Evolutionary conservation across 1,140 invertebrate genomes (phyloP).

Genomic region (Zophobas morio): DNA sequence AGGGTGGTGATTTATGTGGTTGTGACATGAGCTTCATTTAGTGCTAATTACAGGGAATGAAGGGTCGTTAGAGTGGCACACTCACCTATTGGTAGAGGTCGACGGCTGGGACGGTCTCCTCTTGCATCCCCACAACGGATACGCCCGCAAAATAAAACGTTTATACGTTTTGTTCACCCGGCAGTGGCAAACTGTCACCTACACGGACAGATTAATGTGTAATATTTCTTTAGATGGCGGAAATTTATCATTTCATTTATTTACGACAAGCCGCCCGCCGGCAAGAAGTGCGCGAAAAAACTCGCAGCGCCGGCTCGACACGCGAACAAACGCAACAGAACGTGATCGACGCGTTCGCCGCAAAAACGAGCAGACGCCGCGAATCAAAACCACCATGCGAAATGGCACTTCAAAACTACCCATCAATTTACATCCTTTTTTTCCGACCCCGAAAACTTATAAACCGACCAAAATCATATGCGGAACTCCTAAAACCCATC

Average conservation of each 20-base stretch:
- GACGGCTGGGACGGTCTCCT: constrained; percentile 68
- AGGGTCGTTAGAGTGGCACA: constrained; percentile 50
- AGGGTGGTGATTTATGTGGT: constrained; percentile 47
- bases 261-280: constrained; percentile 22
- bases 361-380: no score
- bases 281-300: constrained; percentile 33
- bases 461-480: no score
- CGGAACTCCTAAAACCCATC: no score
- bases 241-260: constrained; percentile 43
- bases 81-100: constrained; percentile 60
- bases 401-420: no score
- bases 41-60: constrained; percentile 62
- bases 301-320: constrained; percentile 1
- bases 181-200: constrained; percentile 79
- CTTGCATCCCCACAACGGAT: constrained; percentile 62
- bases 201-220: constrained; percentile 50
- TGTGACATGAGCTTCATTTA: constrained; percentile 54
- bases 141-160: constrained; percentile 69
- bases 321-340: not conserved
- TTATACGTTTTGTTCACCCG: constrained; percentile 81
- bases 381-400: no score
- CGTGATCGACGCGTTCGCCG: no score
- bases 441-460: no score
- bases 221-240: constrained; percentile 38
- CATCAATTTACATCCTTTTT: no score